Conservation (phyloP, 2,797 vertebrate genomes). For the Epinephelus malabaricus region DNA sequence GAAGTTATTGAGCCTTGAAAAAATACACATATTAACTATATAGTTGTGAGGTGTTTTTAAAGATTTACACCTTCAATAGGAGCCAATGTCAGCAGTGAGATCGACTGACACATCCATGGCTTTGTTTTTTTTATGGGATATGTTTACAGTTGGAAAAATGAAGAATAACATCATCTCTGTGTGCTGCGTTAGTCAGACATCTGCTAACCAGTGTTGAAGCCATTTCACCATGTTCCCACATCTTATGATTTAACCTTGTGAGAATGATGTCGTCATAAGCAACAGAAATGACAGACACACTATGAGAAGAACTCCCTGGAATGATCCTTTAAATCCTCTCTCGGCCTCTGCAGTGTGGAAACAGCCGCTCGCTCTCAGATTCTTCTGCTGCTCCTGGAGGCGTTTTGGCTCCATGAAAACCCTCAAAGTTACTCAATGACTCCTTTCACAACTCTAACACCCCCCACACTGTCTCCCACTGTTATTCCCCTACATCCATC, state of each 20-base stretch:
- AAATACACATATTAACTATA: too few relatives aligned
- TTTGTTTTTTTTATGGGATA: too few relatives aligned
- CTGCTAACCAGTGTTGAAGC: not conserved
- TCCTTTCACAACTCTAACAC: conserved; percentile 55
- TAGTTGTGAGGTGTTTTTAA: too few relatives aligned
- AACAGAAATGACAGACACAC: not conserved
- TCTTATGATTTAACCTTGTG: not conserved
- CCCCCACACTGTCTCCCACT: conserved; percentile 1
- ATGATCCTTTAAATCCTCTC: not conserved
- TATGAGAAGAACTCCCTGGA: not conserved
- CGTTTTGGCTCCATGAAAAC: conserved; percentile 47
- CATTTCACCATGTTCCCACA: not conserved
- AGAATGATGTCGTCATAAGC: not conserved
- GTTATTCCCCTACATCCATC: conserved; percentile 3
- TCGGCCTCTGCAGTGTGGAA: conserved; percentile 13
- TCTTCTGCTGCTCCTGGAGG: conserved; percentile 55
- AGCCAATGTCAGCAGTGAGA: too few relatives aligned
- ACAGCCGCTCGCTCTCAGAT: conserved; percentile 43
- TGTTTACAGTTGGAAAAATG: not conserved
- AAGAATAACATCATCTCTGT: not conserved
- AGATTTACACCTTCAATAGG: too few relatives aligned
- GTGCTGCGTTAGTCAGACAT: not conserved
- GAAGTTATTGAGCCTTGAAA: too few relatives aligned
- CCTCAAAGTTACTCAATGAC: conserved; percentile 57
- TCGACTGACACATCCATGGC: too few relatives aligned